Evolutionary conservation across 1,140 invertebrate genomes (phyloP).

Genomic region (Aphaenogaster ashmeadi): DNA sequence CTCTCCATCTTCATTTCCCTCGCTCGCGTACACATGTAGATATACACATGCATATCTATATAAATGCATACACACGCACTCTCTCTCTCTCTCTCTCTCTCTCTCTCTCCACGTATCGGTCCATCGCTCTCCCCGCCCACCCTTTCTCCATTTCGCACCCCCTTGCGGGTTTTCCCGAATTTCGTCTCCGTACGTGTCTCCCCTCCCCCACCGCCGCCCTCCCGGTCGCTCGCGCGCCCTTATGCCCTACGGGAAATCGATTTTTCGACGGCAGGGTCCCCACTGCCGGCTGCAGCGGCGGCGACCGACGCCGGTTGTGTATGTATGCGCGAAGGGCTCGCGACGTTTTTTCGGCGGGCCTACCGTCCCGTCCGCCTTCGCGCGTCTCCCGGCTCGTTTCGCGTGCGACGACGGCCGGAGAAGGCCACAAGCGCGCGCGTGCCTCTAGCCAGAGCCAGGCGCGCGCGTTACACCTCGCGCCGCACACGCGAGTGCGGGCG

Average conservation of each 20-base stretch:
- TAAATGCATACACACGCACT: neutral
- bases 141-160: conserved; percentile 59
- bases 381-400: too few species aligned
- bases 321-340: conserved; percentile 47
- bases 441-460: neutral
- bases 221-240: conserved; percentile 74
- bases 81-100: conserved; percentile 5
- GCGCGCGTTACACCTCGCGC: too few species aligned
- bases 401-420: too few species aligned
- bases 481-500: neutral
- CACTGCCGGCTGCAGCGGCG: conserved; percentile 77
- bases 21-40: neutral
- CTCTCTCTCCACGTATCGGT: conserved; percentile 22
- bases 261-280: conserved; percentile 83
- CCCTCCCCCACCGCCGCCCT: conserved; percentile 53
- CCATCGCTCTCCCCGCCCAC: conserved; percentile 48
- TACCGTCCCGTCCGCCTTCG: too few species aligned
- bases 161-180: conserved; percentile 76
- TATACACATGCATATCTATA: too few species aligned
- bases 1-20: conserved; percentile 12
- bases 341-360: conserved; percentile 62
- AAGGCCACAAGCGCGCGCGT: neutral
- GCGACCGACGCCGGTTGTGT: neutral
- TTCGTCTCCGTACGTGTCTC: conserved; percentile 75
- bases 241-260: conserved; percentile 85